Evolutionary conservation across 2,888 invertebrate genomes (phyloP), one percentile per base, ranked within the genome.

Genomic region (Ashinkailepas kermadecensis): DNA sequence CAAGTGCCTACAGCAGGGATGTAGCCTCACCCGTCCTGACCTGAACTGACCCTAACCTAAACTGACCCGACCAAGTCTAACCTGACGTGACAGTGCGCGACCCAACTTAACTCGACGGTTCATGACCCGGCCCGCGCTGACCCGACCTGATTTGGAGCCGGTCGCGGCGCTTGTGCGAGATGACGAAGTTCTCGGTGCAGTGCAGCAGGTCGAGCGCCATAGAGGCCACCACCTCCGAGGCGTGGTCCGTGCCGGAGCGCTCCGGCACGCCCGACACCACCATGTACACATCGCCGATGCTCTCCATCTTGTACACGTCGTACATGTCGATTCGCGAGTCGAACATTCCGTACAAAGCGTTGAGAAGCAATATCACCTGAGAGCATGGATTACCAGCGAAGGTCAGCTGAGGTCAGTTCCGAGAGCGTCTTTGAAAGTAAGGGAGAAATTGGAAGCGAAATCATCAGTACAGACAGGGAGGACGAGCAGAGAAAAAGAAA

Each of bases 261-360:
- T 85, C 83, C 0, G 86, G 86, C 1, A 86, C 83, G 7, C 86
- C 86, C 21, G 84, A 85, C 3, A 85, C 86, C 8, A 86, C 86
- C 86, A 86, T 86, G 82, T 86, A 86, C 9, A 86, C 86, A 81
- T 86, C 86, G 0, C 86, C 86, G 39, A 86, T 86, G 18, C 86
- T 91, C 85, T 91, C 91, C 78, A 93, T 92, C 85, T 93, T 93
- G 87, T 93, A 93, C 0, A 93, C 93, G 84, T 92, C 91, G 86
- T 92, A 92, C 84, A 91, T 90, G 86, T 90, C 90, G 85, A 93
- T 92, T 83, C 91, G 91, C 80, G 91, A 90, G 85, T 93, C 93
- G 86, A 93, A 93, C 82, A 92, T 89, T 56, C 91, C 91, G 88
- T 93, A 93, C 21, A 93, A 88, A 86, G 91, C 91, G 86, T 93